Evolutionary conservation across 1,140 invertebrate genomes (phyloP), one percentile per base, ranked within the genome.

Genomic region (Cyrtorhinus lividipennis): DNA sequence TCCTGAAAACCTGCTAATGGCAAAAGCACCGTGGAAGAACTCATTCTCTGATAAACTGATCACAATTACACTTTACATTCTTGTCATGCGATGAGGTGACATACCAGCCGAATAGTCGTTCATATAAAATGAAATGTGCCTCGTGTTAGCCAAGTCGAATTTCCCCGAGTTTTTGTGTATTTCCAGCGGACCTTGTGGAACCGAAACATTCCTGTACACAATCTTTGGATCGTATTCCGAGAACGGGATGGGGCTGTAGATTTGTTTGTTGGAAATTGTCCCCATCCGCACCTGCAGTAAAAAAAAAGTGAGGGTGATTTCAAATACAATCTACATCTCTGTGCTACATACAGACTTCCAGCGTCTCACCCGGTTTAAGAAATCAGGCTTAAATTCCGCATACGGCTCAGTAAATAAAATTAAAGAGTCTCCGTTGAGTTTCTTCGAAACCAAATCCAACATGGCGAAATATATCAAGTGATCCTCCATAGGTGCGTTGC

Each of bases 281-380:
- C 91, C 91, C 86, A 92, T 91, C 62, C 88, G 78, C 8, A 89
- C 83, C 81, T 87, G 72, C n/a, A n/a, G n/a, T n/a, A n/a, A n/a
- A 30, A 69, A 71, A 26, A 56, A n/a, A n/a, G n/a, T n/a, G n/a
- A n/a, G n/a, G n/a, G n/a, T n/a, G n/a, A n/a, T 18, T 56, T 18
- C 8, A 23, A 12, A 18, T 44, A 59, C 24, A 45, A 5, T 13
- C 30, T 26, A 59, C 59, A 10, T 56, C 27, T 24, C n/a, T 56
- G 10, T 8, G n/a, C n/a, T n/a, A n/a, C n/a, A n/a, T n/a, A n/a
- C n/a, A n/a, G n/a, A n/a, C n/a, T n/a, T n/a, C n/a, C n/a, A n/a
- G n/a, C n/a, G n/a, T n/a, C n/a, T 76, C 69, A 88, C 86, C 68
- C 86, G 79, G 68, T 92, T 95, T 18, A 94, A 77, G 73, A 89